Evolutionary conservation across 2,113 vertebrate species (phyloP).

Genomic region (Euleptes europaea): DNA sequence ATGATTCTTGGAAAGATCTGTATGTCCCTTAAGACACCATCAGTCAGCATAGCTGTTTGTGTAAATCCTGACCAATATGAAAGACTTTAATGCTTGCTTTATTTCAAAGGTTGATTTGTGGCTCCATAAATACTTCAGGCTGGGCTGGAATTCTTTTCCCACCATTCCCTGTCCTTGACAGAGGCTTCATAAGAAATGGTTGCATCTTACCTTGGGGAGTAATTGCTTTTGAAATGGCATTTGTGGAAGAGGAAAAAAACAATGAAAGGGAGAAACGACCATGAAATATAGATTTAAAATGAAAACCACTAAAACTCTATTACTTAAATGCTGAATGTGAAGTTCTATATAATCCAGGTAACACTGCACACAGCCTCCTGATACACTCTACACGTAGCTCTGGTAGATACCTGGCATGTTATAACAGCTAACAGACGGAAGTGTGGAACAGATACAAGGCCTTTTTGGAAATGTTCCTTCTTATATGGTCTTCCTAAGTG

Average conservation of each 20-base stretch:
- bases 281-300: neutral
- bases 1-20: neutral
- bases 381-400: neutral
- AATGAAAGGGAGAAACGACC: neutral
- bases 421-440: neutral
- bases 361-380: neutral
- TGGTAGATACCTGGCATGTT: neutral
- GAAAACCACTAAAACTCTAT: neutral
- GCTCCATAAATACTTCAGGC: neutral
- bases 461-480: neutral
- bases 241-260: neutral
- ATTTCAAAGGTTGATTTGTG: slow-evolving; percentile 14
- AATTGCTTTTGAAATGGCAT: neutral
- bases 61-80: neutral
- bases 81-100: slow-evolving; percentile 4
- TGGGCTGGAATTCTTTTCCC: slow-evolving; percentile 9
- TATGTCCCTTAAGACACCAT: accelerated
- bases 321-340: neutral
- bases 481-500: neutral
- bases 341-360: neutral
- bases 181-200: neutral
- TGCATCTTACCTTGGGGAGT: neutral
- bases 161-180: neutral
- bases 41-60: neutral
- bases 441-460: neutral